phyloP scores from a whole-genome alignment of 1,140 invertebrate species.

The Polyergus mexicanus region DNA sequence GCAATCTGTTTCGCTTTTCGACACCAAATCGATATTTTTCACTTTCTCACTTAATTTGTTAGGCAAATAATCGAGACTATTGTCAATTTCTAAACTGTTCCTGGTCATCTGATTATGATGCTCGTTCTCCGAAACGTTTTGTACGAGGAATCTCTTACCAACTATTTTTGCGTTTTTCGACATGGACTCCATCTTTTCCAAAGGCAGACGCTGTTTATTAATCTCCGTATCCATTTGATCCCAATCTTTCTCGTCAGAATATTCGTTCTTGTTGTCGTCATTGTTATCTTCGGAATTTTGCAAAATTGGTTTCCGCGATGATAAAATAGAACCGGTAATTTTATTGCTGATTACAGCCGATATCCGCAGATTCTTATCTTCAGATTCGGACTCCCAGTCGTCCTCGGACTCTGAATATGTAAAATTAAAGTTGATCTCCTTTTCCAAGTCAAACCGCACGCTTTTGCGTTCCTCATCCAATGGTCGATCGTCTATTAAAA shows the following conservation, averaged over 20 bases:
- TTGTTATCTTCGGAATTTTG: constrained; percentile 61
- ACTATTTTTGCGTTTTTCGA: constrained; percentile 77
- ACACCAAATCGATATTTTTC: constrained; percentile 82
- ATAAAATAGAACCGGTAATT: constrained; percentile 35
- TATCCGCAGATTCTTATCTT: constrained; percentile 80
- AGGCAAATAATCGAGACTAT: constrained; percentile 60
- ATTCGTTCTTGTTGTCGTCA: not conserved
- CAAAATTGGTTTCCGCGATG: not conserved
- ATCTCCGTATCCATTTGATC: constrained; percentile 39
- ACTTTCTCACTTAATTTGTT: constrained; percentile 80
- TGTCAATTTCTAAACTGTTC: constrained; percentile 68
- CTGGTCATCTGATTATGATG: constrained; percentile 81
- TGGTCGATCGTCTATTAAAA: constrained; percentile 81
- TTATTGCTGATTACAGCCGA: constrained; percentile 54
- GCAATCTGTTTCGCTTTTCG: constrained; percentile 79
- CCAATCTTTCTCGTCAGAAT: constrained; percentile 47
- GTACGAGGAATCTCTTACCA: constrained; percentile 82
- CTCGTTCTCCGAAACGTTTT: constrained; percentile 83
- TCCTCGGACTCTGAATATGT: constrained; percentile 87
- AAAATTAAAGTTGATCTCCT: constrained; percentile 80
- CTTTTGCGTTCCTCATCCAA: constrained; percentile 91
- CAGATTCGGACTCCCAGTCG: constrained; percentile 85
- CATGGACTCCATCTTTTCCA: constrained; percentile 49
- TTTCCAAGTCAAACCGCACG: constrained; percentile 89
- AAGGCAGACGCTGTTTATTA: not conserved